A percentile compares a stretch with the other conserved stretches of the same genome.
phyloP scores from a whole-genome alignment of 2,113 vertebrate species.

The Coptodon bakossiorum region DNA sequence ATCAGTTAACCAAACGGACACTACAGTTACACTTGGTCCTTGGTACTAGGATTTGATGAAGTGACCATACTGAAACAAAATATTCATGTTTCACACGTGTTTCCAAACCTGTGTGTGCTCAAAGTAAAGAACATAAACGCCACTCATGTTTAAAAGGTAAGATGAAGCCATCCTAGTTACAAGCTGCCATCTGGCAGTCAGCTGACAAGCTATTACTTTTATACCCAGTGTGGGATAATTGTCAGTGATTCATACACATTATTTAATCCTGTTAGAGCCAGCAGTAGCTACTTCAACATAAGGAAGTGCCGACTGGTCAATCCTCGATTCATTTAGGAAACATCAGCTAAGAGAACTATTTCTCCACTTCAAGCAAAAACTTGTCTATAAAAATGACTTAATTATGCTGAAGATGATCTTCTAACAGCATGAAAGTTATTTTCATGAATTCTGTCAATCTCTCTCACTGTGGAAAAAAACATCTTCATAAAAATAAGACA shows the following conservation, averaged over 20 bases:
- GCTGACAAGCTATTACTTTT: background rate
- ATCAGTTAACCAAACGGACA: accelerated
- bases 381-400: background rate
- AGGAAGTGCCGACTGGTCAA: background rate
- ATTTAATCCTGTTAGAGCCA: background rate
- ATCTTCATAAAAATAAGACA: background rate
- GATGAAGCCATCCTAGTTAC: background rate
- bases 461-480: background rate
- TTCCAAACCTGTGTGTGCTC: background rate
- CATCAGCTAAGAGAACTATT: background rate
- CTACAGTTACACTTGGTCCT: background rate
- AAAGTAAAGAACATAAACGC: background rate
- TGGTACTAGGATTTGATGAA: background rate
- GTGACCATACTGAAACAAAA: background rate
- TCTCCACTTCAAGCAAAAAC: background rate
- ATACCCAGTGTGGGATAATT: background rate
- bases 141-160: background rate
- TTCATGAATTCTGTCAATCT: background rate
- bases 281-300: background rate
- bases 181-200: background rate
- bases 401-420: background rate
- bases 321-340: background rate
- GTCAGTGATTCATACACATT: background rate
- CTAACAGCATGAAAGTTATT: background rate
- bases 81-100: background rate